These are phyloP conservation scores for Etheostoma cragini DNA, from an alignment of 2,113 vertebrate genomes.

Conservation along the genomic window DNA sequence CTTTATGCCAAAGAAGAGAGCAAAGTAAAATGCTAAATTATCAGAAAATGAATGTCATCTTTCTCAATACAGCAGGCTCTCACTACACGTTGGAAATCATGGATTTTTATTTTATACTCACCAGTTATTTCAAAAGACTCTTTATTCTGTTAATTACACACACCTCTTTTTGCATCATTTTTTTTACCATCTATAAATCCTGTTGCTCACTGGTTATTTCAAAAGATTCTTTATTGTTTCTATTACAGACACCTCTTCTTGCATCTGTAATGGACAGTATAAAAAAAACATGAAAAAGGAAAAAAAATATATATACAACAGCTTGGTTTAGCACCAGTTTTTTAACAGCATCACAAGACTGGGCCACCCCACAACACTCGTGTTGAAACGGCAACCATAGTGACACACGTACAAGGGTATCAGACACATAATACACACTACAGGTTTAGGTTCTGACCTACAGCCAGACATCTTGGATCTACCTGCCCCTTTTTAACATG, in stretches of 20 bases:
- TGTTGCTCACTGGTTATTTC: slow-evolving; percentile 18
- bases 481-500: neutral
- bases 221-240: slow-evolving; percentile 81
- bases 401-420: slow-evolving; percentile 52
- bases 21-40: neutral
- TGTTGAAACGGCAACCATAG: slow-evolving; percentile 67
- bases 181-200: slow-evolving; percentile 3
- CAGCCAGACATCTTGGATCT: slow-evolving; percentile 50
- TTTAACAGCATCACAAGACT: slow-evolving; percentile 65
- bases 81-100: neutral
- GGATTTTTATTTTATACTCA: neutral
- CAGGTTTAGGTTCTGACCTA: slow-evolving; percentile 54
- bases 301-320: slow-evolving; percentile 74
- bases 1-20: too few species aligned
- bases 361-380: slow-evolving; percentile 13
- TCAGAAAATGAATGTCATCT: neutral
- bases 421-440: slow-evolving; percentile 55
- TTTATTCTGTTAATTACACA: slow-evolving; percentile 80
- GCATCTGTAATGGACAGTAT: slow-evolving; percentile 74
- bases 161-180: slow-evolving; percentile 51
- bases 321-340: slow-evolving; percentile 75
- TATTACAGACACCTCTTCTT: slow-evolving; percentile 61
- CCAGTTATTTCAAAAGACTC: slow-evolving; percentile 65
- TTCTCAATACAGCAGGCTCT: neutral
- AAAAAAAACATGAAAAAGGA: slow-evolving; percentile 77